phyloP scores from a whole-genome alignment of 2,113 vertebrate genomes.

The Brienomyrus brachyistius region DNA sequence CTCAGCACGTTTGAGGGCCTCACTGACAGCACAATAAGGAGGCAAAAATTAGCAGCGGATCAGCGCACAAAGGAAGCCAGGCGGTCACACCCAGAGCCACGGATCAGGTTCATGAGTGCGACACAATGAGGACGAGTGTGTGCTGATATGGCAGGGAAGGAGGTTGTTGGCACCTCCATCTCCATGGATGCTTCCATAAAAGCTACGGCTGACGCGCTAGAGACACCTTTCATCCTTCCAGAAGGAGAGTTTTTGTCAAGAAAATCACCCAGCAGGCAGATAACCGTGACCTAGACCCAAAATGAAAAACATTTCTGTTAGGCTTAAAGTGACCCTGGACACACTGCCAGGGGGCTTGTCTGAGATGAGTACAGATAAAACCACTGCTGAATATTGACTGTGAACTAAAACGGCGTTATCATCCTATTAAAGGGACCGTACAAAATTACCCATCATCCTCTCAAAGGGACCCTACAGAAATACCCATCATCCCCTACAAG shows the following conservation, averaged over 20 bases:
- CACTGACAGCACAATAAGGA: neutral
- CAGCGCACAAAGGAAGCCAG: neutral
- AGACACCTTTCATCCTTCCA: neutral
- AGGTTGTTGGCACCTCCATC: neutral
- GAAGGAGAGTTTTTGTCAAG: neutral
- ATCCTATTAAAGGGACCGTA: neutral
- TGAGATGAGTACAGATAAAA: neutral
- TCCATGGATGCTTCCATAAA: neutral
- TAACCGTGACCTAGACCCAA: neutral
- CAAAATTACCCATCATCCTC: neutral
- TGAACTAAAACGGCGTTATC: neutral
- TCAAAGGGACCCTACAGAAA: neutral
- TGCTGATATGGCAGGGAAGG: neutral
- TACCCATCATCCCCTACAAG: neutral
- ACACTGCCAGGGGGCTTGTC: neutral
- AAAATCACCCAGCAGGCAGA: constrained; percentile 46
- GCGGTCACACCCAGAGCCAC: neutral
- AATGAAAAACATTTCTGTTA: neutral
- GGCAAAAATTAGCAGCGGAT: neutral
- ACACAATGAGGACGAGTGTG: neutral
- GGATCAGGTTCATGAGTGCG: neutral
- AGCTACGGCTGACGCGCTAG: neutral
- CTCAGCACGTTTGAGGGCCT: neutral
- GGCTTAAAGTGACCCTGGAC: neutral
- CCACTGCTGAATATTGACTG: neutral